Conservation (phyloP, 2,797 vertebrate genomes). For the Notoglanidium macrostoma region DNA sequence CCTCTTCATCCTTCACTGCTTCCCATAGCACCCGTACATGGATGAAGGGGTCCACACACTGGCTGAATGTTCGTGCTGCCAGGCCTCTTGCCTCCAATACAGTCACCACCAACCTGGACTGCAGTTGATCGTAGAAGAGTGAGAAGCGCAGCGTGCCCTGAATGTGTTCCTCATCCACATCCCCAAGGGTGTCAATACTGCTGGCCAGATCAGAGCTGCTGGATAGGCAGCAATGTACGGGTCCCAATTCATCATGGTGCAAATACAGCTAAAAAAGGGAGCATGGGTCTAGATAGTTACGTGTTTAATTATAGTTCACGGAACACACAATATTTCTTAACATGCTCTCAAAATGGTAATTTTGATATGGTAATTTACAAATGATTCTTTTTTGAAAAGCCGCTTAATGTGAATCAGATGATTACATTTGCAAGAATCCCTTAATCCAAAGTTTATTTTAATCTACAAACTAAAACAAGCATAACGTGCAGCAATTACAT, state of each 20-base stretch:
- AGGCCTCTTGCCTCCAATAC: slow-evolving; percentile 70
- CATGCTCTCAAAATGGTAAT: not conserved
- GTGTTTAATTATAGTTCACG: not conserved
- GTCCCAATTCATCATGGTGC: slow-evolving; percentile 51
- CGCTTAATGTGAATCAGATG: not conserved
- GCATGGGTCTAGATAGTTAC: not conserved
- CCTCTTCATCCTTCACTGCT: slow-evolving; percentile 51
- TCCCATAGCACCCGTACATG: slow-evolving; percentile 67
- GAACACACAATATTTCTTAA: not conserved
- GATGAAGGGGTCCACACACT: slow-evolving; percentile 64
- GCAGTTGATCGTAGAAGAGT: slow-evolving; percentile 67
- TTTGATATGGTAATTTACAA: not conserved
- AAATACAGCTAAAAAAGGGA: slow-evolving; percentile 58
- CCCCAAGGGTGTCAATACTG: slow-evolving; percentile 42
- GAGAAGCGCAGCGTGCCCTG: slow-evolving; percentile 70
- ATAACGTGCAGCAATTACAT: not conserved
- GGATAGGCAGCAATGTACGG: slow-evolving; percentile 56
- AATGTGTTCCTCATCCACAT: slow-evolving; percentile 53
- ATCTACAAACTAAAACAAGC: not conserved
- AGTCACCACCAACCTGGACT: slow-evolving; percentile 70
- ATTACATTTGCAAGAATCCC: not conserved
- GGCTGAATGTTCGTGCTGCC: slow-evolving; percentile 41
- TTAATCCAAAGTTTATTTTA: not conserved
- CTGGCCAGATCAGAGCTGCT: slow-evolving; percentile 48
- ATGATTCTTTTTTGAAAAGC: not conserved